phyloP scores from a whole-genome alignment of 2,113 vertebrate species.

The Neomonachus schauinslandi region DNA sequence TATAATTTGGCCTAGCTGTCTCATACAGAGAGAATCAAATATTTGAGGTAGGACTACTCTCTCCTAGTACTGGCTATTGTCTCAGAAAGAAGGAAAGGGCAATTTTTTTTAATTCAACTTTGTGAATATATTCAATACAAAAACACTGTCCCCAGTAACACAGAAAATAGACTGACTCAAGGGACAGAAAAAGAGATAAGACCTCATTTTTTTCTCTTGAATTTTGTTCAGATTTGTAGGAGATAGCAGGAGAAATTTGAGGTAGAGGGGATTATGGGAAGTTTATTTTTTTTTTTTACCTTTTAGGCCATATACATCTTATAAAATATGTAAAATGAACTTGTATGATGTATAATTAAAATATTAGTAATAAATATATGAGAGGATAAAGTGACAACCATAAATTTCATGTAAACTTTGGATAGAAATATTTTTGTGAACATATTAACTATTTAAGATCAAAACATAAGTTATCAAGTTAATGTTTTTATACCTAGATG shows the following conservation, averaged over 20 bases:
- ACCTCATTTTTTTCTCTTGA: not conserved
- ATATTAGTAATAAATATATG: not conserved
- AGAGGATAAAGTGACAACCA: not conserved
- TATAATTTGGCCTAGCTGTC: not conserved
- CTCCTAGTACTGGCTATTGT: not conserved
- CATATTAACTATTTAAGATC: not conserved
- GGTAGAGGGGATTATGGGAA: not conserved
- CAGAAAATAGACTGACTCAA: not conserved
- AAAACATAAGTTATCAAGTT: conserved; percentile 9
- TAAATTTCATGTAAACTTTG: not conserved
- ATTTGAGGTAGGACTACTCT: not conserved
- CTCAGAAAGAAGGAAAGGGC: not conserved
- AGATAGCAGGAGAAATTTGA: not conserved
- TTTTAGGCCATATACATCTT: not conserved
- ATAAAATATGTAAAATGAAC: not conserved
- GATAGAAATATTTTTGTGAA: not conserved
- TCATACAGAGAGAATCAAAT: not conserved
- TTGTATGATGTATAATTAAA: not conserved
- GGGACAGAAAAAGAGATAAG: not conserved
- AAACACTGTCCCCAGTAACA: not conserved
- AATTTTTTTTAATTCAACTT: not conserved
- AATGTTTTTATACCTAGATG: conserved; percentile 16
- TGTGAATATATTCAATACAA: not conserved
- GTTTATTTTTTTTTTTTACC: not conserved
- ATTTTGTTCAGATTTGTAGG: not conserved